These are phyloP conservation scores for Panagrolaimus sp. DNA, from an alignment of 1,140 invertebrate genomes.

Conservation along the genomic window DNA sequence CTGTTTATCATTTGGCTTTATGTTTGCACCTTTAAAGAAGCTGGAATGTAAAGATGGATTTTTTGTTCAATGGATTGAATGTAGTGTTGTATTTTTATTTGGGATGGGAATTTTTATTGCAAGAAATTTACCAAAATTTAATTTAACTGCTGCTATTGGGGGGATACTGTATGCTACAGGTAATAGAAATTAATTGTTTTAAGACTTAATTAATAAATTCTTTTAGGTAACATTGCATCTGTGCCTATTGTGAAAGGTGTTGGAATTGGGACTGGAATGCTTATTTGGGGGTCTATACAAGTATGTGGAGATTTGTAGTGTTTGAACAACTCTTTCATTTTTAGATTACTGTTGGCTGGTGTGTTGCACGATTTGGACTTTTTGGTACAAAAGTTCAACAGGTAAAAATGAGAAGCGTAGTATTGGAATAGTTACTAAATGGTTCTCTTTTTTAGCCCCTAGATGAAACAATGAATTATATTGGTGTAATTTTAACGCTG, in stretches of 20 bases:
- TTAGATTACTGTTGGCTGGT: constrained; percentile 52
- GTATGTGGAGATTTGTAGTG: not conserved
- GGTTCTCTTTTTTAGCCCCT: too few relatives aligned
- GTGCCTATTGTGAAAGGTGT: constrained; percentile 39
- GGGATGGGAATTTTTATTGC: constrained; percentile 47
- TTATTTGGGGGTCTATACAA: constrained; percentile 40
- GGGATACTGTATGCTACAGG: constrained; percentile 53
- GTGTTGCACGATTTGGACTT: constrained; percentile 50
- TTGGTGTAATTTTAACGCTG: constrained; percentile 46
- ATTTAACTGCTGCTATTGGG: constrained; percentile 43
- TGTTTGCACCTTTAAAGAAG: constrained; percentile 45
- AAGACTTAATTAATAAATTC: too few relatives aligned
- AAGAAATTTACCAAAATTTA: constrained; percentile 46
- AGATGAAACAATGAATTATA: constrained; percentile 38
- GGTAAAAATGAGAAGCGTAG: constrained; percentile 22
- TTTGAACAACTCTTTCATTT: not conserved
- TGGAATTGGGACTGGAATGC: constrained; percentile 34
- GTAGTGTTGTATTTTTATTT: constrained; percentile 44
- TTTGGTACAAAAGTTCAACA: constrained; percentile 45
- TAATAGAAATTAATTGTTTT: too few relatives aligned
- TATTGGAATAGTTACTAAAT: too few relatives aligned
- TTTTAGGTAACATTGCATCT: too few relatives aligned
- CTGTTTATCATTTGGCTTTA: constrained; percentile 43
- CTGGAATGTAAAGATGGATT: constrained; percentile 46
- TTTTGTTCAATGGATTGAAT: constrained; percentile 56